Conservation (phyloP, 2,888 invertebrate genomes). For the Parelbella ahira region DNA sequence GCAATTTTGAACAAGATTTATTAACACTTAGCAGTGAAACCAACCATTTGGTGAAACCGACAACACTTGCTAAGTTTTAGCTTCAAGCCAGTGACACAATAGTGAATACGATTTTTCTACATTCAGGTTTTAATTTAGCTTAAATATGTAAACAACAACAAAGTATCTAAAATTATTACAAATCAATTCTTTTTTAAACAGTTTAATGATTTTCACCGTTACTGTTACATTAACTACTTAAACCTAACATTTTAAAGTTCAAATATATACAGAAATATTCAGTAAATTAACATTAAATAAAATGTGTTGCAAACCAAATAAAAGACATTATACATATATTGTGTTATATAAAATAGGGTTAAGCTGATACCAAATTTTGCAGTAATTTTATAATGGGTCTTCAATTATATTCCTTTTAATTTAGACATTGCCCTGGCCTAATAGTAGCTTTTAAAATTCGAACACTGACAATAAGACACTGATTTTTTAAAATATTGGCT, state of each 20-base stretch:
- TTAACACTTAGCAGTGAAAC: too few relatives aligned
- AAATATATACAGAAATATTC: conserved; percentile 71
- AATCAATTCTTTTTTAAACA: conserved; percentile 13
- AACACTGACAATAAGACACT: too few relatives aligned
- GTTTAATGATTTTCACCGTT: conserved; percentile 19
- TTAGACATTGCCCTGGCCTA: too few relatives aligned
- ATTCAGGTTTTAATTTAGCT: conserved; percentile 13
- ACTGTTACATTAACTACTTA: conserved; percentile 65
- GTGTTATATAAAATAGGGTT: too few relatives aligned
- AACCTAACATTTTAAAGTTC: conserved; percentile 59
- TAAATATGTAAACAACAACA: conserved; percentile 19
- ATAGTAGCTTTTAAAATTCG: too few relatives aligned
- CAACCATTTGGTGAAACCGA: too few relatives aligned
- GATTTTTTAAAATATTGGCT: too few relatives aligned
- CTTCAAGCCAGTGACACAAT: conserved; percentile 14
- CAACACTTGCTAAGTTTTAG: conserved; percentile 11
- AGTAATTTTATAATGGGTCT: too few relatives aligned
- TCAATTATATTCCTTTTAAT: too few relatives aligned
- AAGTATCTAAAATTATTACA: conserved; percentile 17
- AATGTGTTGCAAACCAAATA: conserved; percentile 1
- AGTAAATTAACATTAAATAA: conserved; percentile 29
- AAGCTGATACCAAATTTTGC: too few relatives aligned
- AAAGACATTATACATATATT: background rate
- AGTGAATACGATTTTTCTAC: conserved; percentile 4
- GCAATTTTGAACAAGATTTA: background rate